Evolutionary conservation across 2,797 vertebrate genomes (phyloP).

Genomic region (Bovichtus diacanthus): DNA sequence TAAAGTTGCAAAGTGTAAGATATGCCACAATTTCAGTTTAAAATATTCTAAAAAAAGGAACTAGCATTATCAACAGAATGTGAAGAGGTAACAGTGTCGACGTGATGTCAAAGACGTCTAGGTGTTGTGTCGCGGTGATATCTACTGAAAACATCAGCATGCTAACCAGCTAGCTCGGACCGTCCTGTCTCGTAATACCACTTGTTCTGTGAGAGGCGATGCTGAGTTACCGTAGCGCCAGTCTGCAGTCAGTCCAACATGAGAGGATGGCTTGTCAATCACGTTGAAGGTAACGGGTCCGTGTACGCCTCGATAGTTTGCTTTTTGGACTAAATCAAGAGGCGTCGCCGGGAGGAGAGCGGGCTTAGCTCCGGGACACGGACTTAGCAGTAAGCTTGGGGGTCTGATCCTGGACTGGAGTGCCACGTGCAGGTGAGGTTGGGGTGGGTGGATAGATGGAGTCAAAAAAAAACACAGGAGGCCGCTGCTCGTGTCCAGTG

Average conservation of each 20-base stretch:
- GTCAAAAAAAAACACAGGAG: too few relatives aligned
- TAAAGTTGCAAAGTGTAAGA: neutral
- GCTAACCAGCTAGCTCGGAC: neutral
- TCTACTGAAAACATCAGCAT: neutral
- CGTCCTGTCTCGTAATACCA: neutral
- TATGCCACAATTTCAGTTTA: neutral
- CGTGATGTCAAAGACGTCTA: neutral
- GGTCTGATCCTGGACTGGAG: too few relatives aligned
- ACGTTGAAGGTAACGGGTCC: neutral
- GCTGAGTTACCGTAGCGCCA: neutral
- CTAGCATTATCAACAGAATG: neutral
- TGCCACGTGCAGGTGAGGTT: too few relatives aligned
- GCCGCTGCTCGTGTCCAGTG: too few relatives aligned
- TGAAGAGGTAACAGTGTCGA: neutral
- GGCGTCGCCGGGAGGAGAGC: too few relatives aligned
- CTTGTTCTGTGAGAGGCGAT: neutral
- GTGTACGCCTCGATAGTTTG: neutral
- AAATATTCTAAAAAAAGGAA: accelerated
- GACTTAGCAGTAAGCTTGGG: too few relatives aligned
- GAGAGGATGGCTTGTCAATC: neutral
- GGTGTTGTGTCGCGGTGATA: neutral
- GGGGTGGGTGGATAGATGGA: too few relatives aligned
- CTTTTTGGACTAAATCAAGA: neutral
- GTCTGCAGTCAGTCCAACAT: neutral
- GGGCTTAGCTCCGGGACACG: too few relatives aligned